Evolutionary conservation across 2,797 vertebrate species (phyloP).

Genomic region (Huso huso): DNA sequence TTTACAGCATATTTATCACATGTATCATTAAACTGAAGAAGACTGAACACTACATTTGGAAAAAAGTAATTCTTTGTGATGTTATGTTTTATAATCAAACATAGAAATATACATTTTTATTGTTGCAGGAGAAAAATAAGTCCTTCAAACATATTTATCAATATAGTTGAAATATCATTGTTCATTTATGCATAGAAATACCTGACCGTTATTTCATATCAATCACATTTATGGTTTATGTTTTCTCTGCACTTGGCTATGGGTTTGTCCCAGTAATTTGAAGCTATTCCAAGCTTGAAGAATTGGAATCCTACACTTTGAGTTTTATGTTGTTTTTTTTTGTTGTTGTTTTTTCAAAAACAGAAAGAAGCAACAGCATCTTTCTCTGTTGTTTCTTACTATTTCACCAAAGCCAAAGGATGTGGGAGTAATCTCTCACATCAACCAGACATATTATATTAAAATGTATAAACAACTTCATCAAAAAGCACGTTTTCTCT

Average conservation of each 20-base stretch:
- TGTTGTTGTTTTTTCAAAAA: too few relatives aligned
- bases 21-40: background rate
- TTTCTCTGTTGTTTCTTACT: constrained; percentile 76
- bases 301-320: background rate
- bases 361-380: constrained; percentile 35
- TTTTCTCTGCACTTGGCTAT: background rate
- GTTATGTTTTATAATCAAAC: too few relatives aligned
- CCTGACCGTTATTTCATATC: too few relatives aligned
- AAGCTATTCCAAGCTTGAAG: background rate
- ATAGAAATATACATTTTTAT: background rate
- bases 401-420: constrained; percentile 77
- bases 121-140: background rate
- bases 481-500: constrained; percentile 92
- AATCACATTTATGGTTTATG: background rate
- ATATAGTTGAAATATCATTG: background rate
- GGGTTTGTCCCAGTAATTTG: background rate
- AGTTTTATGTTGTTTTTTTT: too few relatives aligned
- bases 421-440: constrained; percentile 82
- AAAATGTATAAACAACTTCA: constrained; percentile 98
- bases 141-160: background rate
- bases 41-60: background rate
- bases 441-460: constrained; percentile 86
- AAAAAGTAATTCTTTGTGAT: background rate
- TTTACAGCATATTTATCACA: background rate
- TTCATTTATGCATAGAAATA: too few relatives aligned